phyloP scores from a whole-genome alignment of 2,113 vertebrate species.

The Laticauda laticaudata region DNA sequence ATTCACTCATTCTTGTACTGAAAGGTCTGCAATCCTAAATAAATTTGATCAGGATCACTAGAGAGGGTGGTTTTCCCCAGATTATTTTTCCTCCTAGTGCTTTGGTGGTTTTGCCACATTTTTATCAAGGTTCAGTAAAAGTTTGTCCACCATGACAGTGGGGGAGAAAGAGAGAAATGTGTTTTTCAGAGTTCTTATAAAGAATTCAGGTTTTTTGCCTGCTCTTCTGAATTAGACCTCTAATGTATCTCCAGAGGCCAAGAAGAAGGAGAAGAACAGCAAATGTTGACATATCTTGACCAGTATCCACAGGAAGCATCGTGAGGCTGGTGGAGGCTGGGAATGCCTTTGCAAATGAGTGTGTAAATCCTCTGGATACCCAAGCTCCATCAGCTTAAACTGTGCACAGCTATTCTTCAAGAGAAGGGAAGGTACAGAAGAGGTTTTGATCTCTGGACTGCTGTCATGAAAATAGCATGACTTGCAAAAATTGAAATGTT shows the following conservation, averaged over 20 bases:
- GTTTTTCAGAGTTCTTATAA: not conserved
- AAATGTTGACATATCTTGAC: not conserved
- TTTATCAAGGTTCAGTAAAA: not conserved
- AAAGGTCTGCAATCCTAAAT: not conserved
- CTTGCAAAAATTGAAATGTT: not conserved
- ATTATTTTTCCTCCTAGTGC: not conserved
- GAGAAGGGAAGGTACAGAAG: not conserved
- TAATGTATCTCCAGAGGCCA: not conserved
- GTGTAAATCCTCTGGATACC: not conserved
- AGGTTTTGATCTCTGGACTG: not conserved
- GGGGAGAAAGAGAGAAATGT: not conserved
- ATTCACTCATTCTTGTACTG: not conserved
- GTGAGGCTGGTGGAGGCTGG: not conserved
- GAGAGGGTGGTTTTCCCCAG: not conserved
- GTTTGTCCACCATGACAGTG: not conserved
- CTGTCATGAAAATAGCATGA: not conserved
- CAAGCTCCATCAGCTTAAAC: not conserved
- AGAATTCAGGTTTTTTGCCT: not conserved
- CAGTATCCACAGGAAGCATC: not conserved
- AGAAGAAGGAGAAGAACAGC: not conserved
- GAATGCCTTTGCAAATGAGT: not conserved
- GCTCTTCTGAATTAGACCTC: not conserved
- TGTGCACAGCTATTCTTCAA: not conserved
- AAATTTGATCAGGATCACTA: not conserved
- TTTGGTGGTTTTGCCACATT: not conserved